A percentile compares a stretch with the other conserved stretches of the same genome.
These are phyloP conservation scores for Heliconius cydno DNA, from an alignment of 2,888 invertebrate genomes.

Conservation along the genomic window DNA sequence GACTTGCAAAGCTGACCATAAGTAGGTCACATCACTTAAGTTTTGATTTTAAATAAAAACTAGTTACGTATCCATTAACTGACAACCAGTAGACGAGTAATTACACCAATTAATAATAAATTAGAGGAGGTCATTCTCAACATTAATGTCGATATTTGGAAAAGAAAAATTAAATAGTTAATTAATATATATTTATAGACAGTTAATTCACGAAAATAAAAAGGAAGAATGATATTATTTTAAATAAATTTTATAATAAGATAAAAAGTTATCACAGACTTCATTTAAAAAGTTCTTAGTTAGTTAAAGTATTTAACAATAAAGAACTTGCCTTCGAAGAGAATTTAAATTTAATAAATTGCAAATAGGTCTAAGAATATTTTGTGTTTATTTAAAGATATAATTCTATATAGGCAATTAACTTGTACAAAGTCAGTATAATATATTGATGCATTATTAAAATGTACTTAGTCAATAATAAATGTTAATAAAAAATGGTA, in stretches of 20 bases:
- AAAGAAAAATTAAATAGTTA: slow-evolving; percentile 1
- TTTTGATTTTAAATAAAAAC: slow-evolving; percentile 2
- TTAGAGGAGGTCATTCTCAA: slow-evolving; percentile 2
- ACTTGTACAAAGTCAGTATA: background rate
- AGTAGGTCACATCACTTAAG: slow-evolving; percentile 12
- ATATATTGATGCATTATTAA: no score
- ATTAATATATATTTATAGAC: background rate
- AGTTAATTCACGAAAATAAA: background rate
- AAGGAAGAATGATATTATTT: background rate
- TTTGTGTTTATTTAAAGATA: background rate
- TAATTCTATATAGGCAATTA: background rate
- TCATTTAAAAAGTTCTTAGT: background rate
- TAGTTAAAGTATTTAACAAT: background rate
- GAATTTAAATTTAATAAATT: background rate
- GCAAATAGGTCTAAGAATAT: background rate
- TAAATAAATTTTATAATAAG: background rate
- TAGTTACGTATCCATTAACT: slow-evolving; percentile 18
- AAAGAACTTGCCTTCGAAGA: background rate
- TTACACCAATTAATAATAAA: slow-evolving; percentile 14
- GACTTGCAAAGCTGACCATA: background rate
- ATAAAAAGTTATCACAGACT: background rate
- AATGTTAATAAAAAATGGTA: background rate
- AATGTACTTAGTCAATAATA: background rate
- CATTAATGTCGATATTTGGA: background rate
- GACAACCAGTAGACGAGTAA: slow-evolving; percentile 14